Evolutionary conservation across 2,888 invertebrate species (phyloP), one percentile per base, ranked within the genome.

Genomic region (Polydesmus complanatus): DNA sequence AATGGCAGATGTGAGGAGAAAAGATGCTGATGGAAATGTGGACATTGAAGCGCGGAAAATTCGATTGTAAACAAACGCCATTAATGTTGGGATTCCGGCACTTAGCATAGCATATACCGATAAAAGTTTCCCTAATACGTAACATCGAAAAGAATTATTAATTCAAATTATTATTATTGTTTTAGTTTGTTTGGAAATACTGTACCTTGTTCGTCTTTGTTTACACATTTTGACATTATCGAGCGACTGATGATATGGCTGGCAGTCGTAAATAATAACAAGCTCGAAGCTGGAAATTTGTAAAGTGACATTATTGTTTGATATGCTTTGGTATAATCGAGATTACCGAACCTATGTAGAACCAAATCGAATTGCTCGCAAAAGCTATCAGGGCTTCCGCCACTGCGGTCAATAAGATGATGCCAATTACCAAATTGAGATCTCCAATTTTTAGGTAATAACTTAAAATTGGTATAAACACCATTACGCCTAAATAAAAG

Each of bases 11-110:
- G 56, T 48, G 14, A 56, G 21, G 48, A 49, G 25, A n/a, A 48
- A 56, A 56, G 37, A 56, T 11, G 56, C 49, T 47, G 14, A 22
- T 3, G 56, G 56, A 48, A 56, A 3, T 3, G 56, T 47, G 3
- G 47, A 23, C 47, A 56, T 56, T 2, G 56, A 48, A 23, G 37
- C 48, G 18, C 48, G 56, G 23, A 56, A 56, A 11, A 56, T 22
- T 56, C 49, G 21, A 26, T 56, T 47, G 22, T 56, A 56, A 23
- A 48, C 11, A 18, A 47, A 48, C 11, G 37, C 48, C 1, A 47
- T 22, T 48, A 56, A 23, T 2, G 48, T 37, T 56, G 56, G 56
- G 18, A 37, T 37, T 37, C 37, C 37, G 5, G 37, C 37, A 5
- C 5, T 14, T 8, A 37, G 37, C 37, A 37, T 8, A 37, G 37